Conservation (phyloP, 2,113 vertebrate species). For the Anthoscopus minutus region DNA sequence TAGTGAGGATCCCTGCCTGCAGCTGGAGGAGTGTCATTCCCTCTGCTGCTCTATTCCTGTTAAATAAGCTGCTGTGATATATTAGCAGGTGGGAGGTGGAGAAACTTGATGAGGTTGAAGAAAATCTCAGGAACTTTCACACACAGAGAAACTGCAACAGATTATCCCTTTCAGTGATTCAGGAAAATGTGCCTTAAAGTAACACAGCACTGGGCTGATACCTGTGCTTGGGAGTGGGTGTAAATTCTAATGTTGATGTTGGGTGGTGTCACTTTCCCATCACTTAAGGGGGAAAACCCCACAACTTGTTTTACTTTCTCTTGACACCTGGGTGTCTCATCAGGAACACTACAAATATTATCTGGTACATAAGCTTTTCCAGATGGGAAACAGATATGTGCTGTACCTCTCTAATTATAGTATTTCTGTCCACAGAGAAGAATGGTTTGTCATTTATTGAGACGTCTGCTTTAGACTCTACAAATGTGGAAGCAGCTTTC, state of each 20-base stretch:
- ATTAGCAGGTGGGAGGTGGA: not conserved
- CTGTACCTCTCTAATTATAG: not conserved
- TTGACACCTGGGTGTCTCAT: not conserved
- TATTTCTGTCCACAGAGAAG: constrained; percentile 77
- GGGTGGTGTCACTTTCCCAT: not conserved
- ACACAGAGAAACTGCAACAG: not conserved
- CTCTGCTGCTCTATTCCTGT: not conserved
- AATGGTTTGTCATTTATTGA: constrained; percentile 92
- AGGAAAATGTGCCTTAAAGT: not conserved
- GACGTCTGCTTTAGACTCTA: constrained; percentile 92
- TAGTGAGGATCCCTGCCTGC: not conserved
- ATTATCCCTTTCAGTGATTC: not conserved
- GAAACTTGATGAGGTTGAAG: not conserved
- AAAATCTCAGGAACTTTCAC: not conserved
- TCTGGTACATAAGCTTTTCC: not conserved
- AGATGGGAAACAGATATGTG: not conserved
- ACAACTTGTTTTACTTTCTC: not conserved
- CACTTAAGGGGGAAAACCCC: not conserved
- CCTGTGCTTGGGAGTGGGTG: not conserved
- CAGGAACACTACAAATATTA: not conserved
- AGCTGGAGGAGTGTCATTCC: not conserved
- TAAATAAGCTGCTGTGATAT: not conserved
- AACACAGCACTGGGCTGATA: not conserved
- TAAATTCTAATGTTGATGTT: not conserved
- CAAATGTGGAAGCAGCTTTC: constrained; percentile 94